Percentiles rank a stretch among this genome's conserved stretches.
Evolutionary conservation across 2,113 vertebrate species (phyloP).

Genomic region (Labrus mixtus): DNA sequence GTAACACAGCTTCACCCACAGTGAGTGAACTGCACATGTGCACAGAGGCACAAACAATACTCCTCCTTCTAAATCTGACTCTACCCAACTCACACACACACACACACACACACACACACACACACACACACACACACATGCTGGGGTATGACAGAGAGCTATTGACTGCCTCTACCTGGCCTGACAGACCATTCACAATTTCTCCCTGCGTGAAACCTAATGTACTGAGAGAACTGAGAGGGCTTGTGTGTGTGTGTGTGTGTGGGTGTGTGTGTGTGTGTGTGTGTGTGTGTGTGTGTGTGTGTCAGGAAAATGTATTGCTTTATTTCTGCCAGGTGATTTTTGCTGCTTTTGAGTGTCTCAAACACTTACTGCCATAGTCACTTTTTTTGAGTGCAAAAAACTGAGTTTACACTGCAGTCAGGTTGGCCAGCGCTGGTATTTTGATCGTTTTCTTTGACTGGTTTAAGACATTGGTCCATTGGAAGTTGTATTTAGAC

Average conservation of each 20-base stretch:
- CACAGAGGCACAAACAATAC: conserved; percentile 33
- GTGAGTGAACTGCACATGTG: not conserved
- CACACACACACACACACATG: conserved; percentile 28
- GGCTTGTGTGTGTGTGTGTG: conserved; percentile 46
- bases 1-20: conserved; percentile 19
- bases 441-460: conserved; percentile 18
- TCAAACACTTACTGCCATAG: not conserved
- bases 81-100: conserved; percentile 14
- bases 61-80: conserved; percentile 15
- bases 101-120: conserved; percentile 32
- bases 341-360: conserved; percentile 12
- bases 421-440: conserved; percentile 3
- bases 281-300: conserved; percentile 30
- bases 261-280: conserved; percentile 25
- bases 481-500: not conserved
- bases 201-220: conserved; percentile 65
- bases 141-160: conserved; percentile 63
- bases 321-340: conserved; percentile 24
- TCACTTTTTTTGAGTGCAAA: not conserved
- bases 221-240: conserved; percentile 62
- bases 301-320: conserved; percentile 31
- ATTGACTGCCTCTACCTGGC: conserved; percentile 56
- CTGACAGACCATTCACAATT: conserved; percentile 68
- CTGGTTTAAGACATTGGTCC: conserved; percentile 14
- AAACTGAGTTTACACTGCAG: conserved; percentile 21